Base-by-base conservation (phyloP, 2,888 invertebrate species). In the Herminia tarsipennalis region DNA sequence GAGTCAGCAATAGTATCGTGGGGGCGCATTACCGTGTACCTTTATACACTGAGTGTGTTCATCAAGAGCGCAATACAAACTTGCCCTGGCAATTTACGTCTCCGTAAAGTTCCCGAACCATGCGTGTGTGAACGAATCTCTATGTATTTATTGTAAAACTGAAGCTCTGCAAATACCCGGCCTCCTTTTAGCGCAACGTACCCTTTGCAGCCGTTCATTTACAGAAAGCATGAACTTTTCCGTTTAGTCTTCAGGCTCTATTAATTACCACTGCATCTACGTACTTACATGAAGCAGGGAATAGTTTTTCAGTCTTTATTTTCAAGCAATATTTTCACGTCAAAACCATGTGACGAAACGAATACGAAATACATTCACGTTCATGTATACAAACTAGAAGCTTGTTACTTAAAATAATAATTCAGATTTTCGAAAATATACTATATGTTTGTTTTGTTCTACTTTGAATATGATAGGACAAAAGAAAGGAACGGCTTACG, bases 51-150 rank as follows among this genome's bases (percentile, higher is more conserved):
- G 48, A 38, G 39, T 27, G 39, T 48, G 38, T 48, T 42, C 36
- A 46, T 51, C 35, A 45, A 43, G 35, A 48, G 29, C 35, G 21
- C 20, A 43, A 27, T 28, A 48, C 45, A 44, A 50, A 53, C 39
- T 46, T 54, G 28, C 35, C 13, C 29, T 12, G 20, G 21, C 33
- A 25, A 30, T n/a, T n/a, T 36, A 39, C 33, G 36, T 18, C 10
- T 8, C 29, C 20, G 16, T 28, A 21, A 51, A 40, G 46, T 41
- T 43, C 27, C 17, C 12, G 40, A 20, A 33, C 25, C 21, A 38
- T 33, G 30, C 41, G 37, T 43, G 40, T 45, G 18, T 36, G 13
- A 5, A 29, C 18, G 16, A 27, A 16, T 24, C 14, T 39, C 27
- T 34, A 28, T 40, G 32, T 42, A 47, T 33, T 42, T 37, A 32